phyloP scores from a whole-genome alignment of 2,797 vertebrate genomes.

The Carcharodon carcharias region DNA sequence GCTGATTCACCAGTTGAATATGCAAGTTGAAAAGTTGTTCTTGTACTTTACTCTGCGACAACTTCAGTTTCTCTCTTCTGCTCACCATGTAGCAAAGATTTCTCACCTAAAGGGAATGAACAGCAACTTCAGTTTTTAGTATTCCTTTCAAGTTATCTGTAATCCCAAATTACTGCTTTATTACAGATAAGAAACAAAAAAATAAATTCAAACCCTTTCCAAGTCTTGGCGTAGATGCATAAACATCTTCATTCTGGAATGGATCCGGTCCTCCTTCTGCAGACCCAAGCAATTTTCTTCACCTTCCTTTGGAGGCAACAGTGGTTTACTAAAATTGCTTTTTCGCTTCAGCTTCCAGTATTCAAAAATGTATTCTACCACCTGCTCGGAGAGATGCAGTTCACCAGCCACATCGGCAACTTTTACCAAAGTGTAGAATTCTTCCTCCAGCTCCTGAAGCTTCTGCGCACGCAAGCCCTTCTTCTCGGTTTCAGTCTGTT shows the following conservation, averaged over 20 bases:
- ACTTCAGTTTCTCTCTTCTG: conserved; percentile 91
- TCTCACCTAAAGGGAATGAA: conserved; percentile 68
- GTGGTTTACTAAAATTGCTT: conserved; percentile 84
- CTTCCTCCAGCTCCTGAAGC: conserved; percentile 87
- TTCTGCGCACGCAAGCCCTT: conserved; percentile 83
- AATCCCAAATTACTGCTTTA: background rate
- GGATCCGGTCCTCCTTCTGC: conserved; percentile 93
- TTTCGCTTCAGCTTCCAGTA: conserved; percentile 98
- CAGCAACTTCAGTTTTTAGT: conserved; percentile 24
- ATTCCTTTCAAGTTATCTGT: background rate
- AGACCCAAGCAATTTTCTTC: conserved; percentile 83
- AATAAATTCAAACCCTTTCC: conserved; percentile 73
- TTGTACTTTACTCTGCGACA: conserved; percentile 86
- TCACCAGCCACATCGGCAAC: conserved; percentile 70
- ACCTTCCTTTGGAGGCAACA: conserved; percentile 88
- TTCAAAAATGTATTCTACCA: conserved; percentile 88
- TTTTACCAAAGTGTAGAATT: conserved; percentile 80
- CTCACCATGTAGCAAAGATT: conserved; percentile 99
- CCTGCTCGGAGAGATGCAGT: conserved; percentile 65
- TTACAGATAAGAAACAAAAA: background rate
- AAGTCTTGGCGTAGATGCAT: conserved; percentile 97
- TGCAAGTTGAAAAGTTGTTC: conserved; percentile 94
- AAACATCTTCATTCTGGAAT: conserved; percentile 98
- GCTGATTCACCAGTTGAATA: conserved; percentile 82
- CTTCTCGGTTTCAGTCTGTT: conserved; percentile 74